Base-by-base conservation (phyloP, 2,797 vertebrate genomes). In the Miichthys miiuy region DNA sequence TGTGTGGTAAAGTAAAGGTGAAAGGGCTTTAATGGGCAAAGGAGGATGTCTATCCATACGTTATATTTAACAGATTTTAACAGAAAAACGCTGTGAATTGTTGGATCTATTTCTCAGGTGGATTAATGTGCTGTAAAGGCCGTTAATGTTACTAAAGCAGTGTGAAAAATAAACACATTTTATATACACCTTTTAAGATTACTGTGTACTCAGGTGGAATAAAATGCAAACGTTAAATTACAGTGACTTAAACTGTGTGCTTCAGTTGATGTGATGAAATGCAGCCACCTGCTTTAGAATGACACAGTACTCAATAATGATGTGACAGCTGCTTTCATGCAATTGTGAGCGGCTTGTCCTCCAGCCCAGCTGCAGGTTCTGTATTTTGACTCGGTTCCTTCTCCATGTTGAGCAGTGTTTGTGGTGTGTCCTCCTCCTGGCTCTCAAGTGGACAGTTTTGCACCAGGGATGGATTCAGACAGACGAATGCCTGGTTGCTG, bases 381-480 rank as follows among this genome's bases (percentile, higher is more conserved):
- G 57, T 52, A 23, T 55, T 61, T 64, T 25, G 60, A 42, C 20
- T 51, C 62, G 71, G 75, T 68, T 79, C 80, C 2, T 58, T 61
- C 25, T 75, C 85, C 8, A 10, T 6, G 2, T 5, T 23, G 67
- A 82, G 48, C 47, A 60, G 34, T 0, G 84, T 71, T 48, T 80
- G 87, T 3, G 82, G 52, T 9, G 63, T 27, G 44, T 71, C 44
- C 11, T 67, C 51, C 48, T 79, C 72, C 16, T 64, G 80, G 30
- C 65, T 72, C 68, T 83, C 83, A 47, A 86, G 91, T 23, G 94
- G 83, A 63, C 92, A 94, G 79, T 94, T 96, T 78, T 95, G 95
- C 62, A 93, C 95, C 82, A 94, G 85, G 52, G 95, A 88, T 2
- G 93, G 94, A 90, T 96, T 96, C 57, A 95, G 90, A 77, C 93